Evolutionary conservation across 1,140 invertebrate species (phyloP), one percentile per base, ranked within the genome.

Genomic region (Cephus cinctus): DNA sequence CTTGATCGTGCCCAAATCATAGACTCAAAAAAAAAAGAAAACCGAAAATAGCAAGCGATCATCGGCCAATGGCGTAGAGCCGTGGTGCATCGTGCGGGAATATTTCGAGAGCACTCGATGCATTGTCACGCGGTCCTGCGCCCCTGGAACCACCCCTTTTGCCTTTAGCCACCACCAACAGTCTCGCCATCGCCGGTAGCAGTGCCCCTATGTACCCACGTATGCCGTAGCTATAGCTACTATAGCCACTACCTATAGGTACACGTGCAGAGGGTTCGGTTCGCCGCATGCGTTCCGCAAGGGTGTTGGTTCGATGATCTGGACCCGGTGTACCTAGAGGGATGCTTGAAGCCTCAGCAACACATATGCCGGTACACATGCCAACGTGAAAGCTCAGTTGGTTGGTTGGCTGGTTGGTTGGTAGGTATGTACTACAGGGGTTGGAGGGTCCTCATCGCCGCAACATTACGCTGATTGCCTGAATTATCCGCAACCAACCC

Each of bases 391-490:
- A 50, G 50, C 47, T 25, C 19, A 47, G 32, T 22, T 30, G 40
- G n/a, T n/a, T n/a, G n/a, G 49, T 35, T 20, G 32, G 56, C 52
- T 52, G 14, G 45, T 55, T 31, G 30, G 56, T 54, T 52, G 43
- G 43, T 53, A 63, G 61, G 56, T 64, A 64, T 44, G 61, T 57
- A 63, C 43, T 49, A 52, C 18, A 20, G 11, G 40, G 50, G 53
- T 63, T 70, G 59, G 62, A 75, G 72, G 66, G 65, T 69, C 64
- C 69, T 71, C 72, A 69, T 57, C 59, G 61, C 69, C 65, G 69
- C 72, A 75, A 75, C 71, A 73, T 73, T 75, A 75, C 72, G 71
- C 69, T 73, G 72, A 73, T 75, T 75, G 71, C 72, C 72, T 75
- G 71, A 75, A 75, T 75, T 75, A 73, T 75, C 71, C 71, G 65